Evolutionary conservation across 1,140 invertebrate species (phyloP).

Genomic region (Sycophaga agraensis): DNA sequence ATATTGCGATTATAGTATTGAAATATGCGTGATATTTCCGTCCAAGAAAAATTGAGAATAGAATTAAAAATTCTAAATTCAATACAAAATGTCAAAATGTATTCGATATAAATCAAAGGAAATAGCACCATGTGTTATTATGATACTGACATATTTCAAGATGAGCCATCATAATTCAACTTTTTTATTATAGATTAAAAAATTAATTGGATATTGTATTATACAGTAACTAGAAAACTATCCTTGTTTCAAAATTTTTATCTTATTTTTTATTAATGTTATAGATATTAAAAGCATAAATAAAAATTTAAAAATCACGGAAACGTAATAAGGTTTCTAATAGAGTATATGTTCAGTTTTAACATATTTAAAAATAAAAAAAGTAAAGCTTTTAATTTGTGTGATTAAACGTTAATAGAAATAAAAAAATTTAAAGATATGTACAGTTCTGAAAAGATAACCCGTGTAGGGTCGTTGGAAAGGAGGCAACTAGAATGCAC

Average conservation of each 20-base stretch:
- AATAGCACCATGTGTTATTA: no score
- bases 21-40: no score
- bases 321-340: no score
- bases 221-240: background rate
- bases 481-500: constrained; percentile 2
- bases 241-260: constrained; percentile 6
- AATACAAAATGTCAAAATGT: no score
- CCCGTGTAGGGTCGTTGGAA: background rate
- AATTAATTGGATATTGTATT: background rate
- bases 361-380: background rate
- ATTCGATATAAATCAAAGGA: no score
- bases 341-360: constrained; percentile 5
- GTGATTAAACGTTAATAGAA: constrained; percentile 19
- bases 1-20: no score
- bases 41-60: no score
- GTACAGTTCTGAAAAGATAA: constrained; percentile 3
- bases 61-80: no score
- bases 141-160: no score
- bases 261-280: background rate
- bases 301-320: no score
- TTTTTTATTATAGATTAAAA: background rate
- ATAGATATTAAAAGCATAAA: constrained; percentile 7
- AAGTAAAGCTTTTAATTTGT: constrained; percentile 21
- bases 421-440: background rate
- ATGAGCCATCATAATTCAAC: constrained; percentile 2